phyloP scores from a whole-genome alignment of 2,888 invertebrate genomes.

The Xestobium rufovillosum region DNA sequence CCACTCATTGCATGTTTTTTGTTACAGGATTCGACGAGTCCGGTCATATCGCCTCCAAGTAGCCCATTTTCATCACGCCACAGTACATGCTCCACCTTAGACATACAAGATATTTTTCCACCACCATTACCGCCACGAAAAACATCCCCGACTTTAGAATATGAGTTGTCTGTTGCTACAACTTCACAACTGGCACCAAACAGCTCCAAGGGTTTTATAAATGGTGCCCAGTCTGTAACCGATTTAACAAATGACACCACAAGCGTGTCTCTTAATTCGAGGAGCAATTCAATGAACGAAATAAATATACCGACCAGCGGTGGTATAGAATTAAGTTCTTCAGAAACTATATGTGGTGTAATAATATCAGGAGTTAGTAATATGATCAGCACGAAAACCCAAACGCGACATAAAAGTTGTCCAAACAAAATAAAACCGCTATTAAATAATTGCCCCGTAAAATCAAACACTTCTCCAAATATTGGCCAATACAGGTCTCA shows the following conservation, averaged over 20 bases:
- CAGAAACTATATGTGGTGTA: slow-evolving; percentile 64
- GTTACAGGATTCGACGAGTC: slow-evolving; percentile 46
- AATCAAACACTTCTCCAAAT: slow-evolving; percentile 53
- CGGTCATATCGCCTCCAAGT: slow-evolving; percentile 51
- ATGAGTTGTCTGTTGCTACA: slow-evolving; percentile 26
- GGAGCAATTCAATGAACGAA: slow-evolving; percentile 41
- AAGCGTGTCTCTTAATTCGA: slow-evolving; percentile 33
- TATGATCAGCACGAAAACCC: slow-evolving; percentile 33
- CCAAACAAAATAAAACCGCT: slow-evolving; percentile 30
- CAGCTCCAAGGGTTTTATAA: slow-evolving; percentile 23
- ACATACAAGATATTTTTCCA: slow-evolving; percentile 38
- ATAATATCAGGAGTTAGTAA: slow-evolving; percentile 57
- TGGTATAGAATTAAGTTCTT: slow-evolving; percentile 51
- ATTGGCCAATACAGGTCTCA: slow-evolving; percentile 37
- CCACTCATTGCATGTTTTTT: slow-evolving; percentile 10
- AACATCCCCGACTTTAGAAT: slow-evolving; percentile 46
- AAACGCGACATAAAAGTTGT: slow-evolving; percentile 36
- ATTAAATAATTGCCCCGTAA: slow-evolving; percentile 39
- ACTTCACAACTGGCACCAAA: slow-evolving; percentile 24
- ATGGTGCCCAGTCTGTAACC: slow-evolving; percentile 37
- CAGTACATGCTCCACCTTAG: slow-evolving; percentile 37
- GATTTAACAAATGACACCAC: slow-evolving; percentile 31
- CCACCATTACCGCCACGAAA: slow-evolving; percentile 59
- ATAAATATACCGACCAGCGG: slow-evolving; percentile 29
- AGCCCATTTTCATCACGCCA: slow-evolving; percentile 47